Base-by-base conservation (phyloP, 2,888 invertebrate species). In the Sesia bembeciformis region DNA sequence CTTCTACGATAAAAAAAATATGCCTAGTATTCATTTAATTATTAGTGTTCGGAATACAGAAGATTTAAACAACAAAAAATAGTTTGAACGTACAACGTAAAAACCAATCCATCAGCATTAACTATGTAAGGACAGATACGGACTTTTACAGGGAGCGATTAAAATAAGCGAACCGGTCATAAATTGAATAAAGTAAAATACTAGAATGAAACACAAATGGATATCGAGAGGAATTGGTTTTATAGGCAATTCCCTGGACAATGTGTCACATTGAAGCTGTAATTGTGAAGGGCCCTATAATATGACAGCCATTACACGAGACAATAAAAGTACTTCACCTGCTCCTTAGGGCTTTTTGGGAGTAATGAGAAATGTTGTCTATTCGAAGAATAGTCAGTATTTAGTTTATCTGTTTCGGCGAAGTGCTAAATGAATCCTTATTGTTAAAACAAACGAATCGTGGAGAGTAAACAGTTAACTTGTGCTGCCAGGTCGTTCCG, bases 171-270 rank as follows among this genome's bases (percentile, higher is more conserved):
- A 23, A 23, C 1, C 23, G 23, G 23, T 23, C 1, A 23, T 23
- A 23, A 23, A 23, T 23, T 23, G 23, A 8, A 46, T 5, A 46
- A 46, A 8, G 7, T 41, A 46, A 46, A 46, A 46, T 8, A 4
- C 46, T 46, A 4, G 58, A 62, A 64, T 58, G 52, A 58, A 55
- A 62, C 64, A 59, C 58, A 54, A 56, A 60, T 55, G 40, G 54
- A 52, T 53, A 55, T 52, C 57, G 56, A 56, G 52, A 55, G 56
- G 60, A 46, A 8, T 46, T n/a, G 46, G 39, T 51, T 57, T 55
- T 55, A 57, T 52, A 40, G 52, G 49, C 52, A 7, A 51, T 53
- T 40, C 57, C 51, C 49, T 57, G 53, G 39, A 53, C 51, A 57
- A 55, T 57, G 55, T 39, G 39, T n/a, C 39, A 43, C 51, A 52